Evolutionary conservation across 2,113 vertebrate genomes (phyloP).

Genomic region (Galeopterus variegatus): DNA sequence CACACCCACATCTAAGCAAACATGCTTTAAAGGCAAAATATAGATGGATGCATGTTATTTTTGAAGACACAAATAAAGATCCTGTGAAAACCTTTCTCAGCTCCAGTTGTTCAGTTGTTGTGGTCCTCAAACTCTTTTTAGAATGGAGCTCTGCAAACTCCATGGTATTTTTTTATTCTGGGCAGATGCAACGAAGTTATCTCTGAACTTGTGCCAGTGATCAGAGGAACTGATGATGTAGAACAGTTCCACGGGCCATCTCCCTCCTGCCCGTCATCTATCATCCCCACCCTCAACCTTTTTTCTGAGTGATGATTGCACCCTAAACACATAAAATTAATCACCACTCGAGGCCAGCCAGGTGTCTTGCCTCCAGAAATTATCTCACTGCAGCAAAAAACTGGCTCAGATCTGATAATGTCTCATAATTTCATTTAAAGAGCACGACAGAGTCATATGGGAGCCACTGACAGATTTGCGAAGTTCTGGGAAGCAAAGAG

Average conservation of each 20-base stretch:
- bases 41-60: rapidly evolving
- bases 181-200: constrained; percentile 95
- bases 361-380: constrained; percentile 97
- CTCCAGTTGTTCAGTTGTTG: not conserved
- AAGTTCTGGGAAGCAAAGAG: constrained; percentile 75
- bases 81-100: not conserved
- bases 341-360: constrained; percentile 94
- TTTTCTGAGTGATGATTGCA: constrained; percentile 93
- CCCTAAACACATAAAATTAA: constrained; percentile 98
- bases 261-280: constrained; percentile 95
- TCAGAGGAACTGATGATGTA: constrained; percentile 97
- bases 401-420: constrained; percentile 86
- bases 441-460: constrained; percentile 68
- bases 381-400: constrained; percentile 85
- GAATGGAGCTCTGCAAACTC: constrained; percentile 73
- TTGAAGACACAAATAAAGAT: not conserved
- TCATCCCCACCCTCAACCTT: constrained; percentile 93
- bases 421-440: constrained; percentile 86
- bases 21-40: not conserved
- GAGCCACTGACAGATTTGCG: constrained; percentile 81
- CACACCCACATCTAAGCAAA: not conserved
- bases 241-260: constrained; percentile 98
- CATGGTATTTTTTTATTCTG: constrained; percentile 93
- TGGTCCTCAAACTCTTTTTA: constrained; percentile 30
- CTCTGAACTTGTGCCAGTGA: constrained; percentile 96